Evolutionary conservation across 2,113 vertebrate genomes (phyloP), one percentile per base, ranked within the genome.

Genomic region (Eudorcas thomsonii): DNA sequence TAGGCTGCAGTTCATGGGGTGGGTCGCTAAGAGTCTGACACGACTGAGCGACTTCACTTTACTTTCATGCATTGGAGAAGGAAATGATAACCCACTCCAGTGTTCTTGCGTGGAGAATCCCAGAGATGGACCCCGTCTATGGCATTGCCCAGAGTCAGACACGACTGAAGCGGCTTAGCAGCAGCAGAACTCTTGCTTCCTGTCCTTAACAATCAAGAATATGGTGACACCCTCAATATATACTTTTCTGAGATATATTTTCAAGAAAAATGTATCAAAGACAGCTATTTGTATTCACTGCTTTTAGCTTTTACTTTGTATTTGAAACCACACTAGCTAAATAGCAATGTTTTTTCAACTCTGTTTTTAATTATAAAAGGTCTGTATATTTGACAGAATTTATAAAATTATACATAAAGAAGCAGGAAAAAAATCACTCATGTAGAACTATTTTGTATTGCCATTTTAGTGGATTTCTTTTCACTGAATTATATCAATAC

Each of bases 391-490:
- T 91, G 71, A 8, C 50, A 43, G 23, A 82, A 80, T 85, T 78
- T 85, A 15, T 54, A 14, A 96, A 87, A 33, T 82, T 81, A 85
- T 23, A 17, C n/a, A 52, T 71, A 60, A 87, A 94, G 43, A 91
- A 81, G 59, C 39, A 71, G 48, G 25, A 57, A 83, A 55, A 91
- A 90, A 83, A 23, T 59, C 71, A 60, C 19, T 88, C 26, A 84
- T 81, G 15, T 14, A 91, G 55, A 96, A 71, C 59, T 87, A 43
- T 50, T 81, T 90, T 77, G 30, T 59, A 15, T 86, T 95, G 43
- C n/a, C 52, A 33, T 93, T 82, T 92, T 78, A 87, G n/a, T 88
- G 77, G 36, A 78, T 93, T 90, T 96, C 39, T 94, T 96, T 90
- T 67, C 15, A 95, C 17, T n/a, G 33, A 82, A 77, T 23, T 57